A percentile compares a stretch with the other conserved stretches of the same genome.
Conservation (phyloP, 2,113 vertebrate genomes). For the Dicentrarchus labrax region DNA sequence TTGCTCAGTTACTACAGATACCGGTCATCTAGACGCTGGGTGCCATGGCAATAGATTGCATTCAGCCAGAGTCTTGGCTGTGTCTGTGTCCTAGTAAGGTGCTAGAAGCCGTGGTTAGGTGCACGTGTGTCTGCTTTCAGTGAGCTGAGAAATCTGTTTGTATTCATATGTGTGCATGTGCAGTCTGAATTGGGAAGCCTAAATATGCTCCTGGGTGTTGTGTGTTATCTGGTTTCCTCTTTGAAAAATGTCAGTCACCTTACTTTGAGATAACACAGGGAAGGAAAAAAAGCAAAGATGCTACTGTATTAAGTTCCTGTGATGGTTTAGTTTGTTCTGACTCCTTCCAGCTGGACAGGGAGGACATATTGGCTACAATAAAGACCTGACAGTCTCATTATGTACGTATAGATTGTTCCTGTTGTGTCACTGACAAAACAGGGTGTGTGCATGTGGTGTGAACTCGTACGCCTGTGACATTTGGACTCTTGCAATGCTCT, state of each 20-base stretch:
- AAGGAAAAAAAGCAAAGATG: slow-evolving; percentile 38
- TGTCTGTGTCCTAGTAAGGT: slow-evolving; percentile 46
- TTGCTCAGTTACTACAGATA: slow-evolving; percentile 70
- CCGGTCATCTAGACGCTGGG: slow-evolving; percentile 59
- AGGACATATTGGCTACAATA: slow-evolving; percentile 31
- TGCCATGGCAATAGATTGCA: slow-evolving; percentile 65
- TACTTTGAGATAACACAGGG: slow-evolving; percentile 34
- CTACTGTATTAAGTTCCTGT: slow-evolving; percentile 31
- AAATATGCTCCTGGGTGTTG: slow-evolving; percentile 55
- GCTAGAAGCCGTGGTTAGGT: slow-evolving; percentile 30
- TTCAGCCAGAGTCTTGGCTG: slow-evolving; percentile 44
- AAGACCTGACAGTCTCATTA: slow-evolving; percentile 62
- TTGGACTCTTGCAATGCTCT: slow-evolving; percentile 52
- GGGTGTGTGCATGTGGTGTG: slow-evolving; percentile 71
- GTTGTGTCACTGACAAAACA: slow-evolving; percentile 60
- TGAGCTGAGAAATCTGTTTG: slow-evolving; percentile 34
- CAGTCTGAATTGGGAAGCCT: slow-evolving; percentile 21
- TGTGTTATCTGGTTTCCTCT: slow-evolving; percentile 52
- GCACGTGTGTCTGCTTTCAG: slow-evolving; percentile 32
- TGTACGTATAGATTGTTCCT: slow-evolving; percentile 47
- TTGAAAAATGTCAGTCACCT: slow-evolving; percentile 60
- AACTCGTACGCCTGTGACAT: slow-evolving; percentile 55
- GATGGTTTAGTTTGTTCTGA: slow-evolving; percentile 41
- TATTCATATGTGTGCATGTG: slow-evolving; percentile 35
- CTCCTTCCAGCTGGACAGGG: slow-evolving; percentile 20